These are phyloP conservation scores for Helobdella robusta DNA, from an alignment of 2,888 invertebrate genomes.

Conservation along the genomic window DNA sequence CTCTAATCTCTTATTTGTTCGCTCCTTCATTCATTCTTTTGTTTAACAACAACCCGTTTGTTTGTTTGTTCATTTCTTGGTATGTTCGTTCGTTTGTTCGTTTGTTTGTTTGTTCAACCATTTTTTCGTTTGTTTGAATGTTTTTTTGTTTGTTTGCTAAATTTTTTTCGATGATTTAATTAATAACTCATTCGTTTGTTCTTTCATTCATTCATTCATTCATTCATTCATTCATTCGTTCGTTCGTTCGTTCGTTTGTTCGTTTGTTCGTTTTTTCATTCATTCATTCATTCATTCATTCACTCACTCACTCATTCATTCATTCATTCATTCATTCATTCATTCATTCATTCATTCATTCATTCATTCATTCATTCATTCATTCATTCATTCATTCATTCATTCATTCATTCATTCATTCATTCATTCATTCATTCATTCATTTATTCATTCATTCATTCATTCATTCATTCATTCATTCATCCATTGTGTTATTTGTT, in stretches of 20 bases:
- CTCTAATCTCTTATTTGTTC: too few relatives aligned
- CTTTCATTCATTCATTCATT: background rate
- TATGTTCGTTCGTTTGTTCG: too few relatives aligned
- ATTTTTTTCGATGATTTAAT: too few relatives aligned
- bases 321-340: background rate
- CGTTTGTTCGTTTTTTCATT: background rate
- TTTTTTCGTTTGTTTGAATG: too few relatives aligned
- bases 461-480: background rate
- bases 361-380: background rate
- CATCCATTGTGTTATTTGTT: background rate
- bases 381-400: background rate
- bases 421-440: background rate
- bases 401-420: background rate
- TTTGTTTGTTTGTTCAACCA: too few relatives aligned
- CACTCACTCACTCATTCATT: conserved; percentile 3
- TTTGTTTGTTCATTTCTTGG: too few relatives aligned
- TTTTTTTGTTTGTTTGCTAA: too few relatives aligned
- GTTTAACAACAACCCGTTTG: too few relatives aligned
- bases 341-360: background rate
- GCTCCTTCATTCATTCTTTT: too few relatives aligned
- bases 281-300: conserved; percentile 3
- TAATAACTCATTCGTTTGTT: background rate
- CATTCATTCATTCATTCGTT: conserved; percentile 3
- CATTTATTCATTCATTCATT: background rate
- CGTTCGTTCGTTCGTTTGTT: too few relatives aligned